Percentiles rank a stretch among this genome's conserved stretches.
Evolutionary conservation across 2,888 invertebrate genomes (phyloP).

Genomic region (Eurytoma adleriae): DNA sequence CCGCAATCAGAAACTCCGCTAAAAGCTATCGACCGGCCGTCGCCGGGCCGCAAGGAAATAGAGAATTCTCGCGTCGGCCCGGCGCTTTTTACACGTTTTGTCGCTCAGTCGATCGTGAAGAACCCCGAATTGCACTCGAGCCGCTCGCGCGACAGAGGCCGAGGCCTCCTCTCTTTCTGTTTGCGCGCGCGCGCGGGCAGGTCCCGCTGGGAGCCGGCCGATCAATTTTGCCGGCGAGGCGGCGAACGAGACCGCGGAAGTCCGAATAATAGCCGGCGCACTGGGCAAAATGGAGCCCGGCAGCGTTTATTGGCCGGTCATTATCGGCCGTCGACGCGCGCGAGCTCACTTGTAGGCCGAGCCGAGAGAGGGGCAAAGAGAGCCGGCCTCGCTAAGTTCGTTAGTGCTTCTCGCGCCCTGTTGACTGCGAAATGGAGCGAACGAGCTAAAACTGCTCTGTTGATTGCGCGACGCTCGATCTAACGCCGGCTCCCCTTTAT

Average conservation of each 20-base stretch:
- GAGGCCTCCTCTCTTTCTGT: constrained; percentile 23
- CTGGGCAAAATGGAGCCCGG: constrained; percentile 1
- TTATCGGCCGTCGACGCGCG: constrained; percentile 3
- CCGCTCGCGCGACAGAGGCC: constrained; percentile 17
- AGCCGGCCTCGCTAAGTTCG: constrained; percentile 1
- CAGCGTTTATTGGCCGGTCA: constrained; percentile 24
- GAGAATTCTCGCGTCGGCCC: constrained; percentile 51
- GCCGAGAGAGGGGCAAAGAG: too few species aligned
- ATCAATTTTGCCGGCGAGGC: constrained; percentile 20
- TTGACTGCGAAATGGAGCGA: background rate
- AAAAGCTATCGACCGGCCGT: constrained; percentile 56
- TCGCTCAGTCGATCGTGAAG: constrained; percentile 54
- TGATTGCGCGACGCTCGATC: background rate
- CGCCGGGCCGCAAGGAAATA: constrained; percentile 42
- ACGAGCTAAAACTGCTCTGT: background rate
- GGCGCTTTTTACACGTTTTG: constrained; percentile 58
- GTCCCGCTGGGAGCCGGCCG: constrained; percentile 4
- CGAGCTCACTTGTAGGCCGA: background rate
- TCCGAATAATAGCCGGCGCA: constrained; percentile 10
- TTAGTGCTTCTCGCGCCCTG: background rate
- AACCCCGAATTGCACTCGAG: constrained; percentile 53
- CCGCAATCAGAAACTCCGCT: constrained; percentile 53
- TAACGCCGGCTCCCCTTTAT: background rate
- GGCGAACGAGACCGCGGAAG: background rate
- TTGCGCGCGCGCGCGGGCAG: background rate